These are phyloP conservation scores for Pterocles burchelli DNA, from an alignment of 2,113 vertebrate genomes.

Conservation along the genomic window DNA sequence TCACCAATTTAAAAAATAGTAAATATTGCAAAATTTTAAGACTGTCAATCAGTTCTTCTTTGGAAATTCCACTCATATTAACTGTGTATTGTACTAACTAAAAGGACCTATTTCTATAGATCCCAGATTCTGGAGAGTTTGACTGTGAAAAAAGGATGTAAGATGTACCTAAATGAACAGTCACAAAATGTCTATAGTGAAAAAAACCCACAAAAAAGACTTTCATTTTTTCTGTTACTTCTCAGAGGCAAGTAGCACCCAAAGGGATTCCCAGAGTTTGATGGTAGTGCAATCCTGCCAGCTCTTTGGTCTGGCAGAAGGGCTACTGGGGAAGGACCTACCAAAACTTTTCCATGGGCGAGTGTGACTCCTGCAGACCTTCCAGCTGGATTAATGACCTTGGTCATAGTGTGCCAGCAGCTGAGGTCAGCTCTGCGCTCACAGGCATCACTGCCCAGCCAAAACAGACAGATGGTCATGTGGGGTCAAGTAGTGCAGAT, in stretches of 20 bases:
- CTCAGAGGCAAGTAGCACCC: neutral
- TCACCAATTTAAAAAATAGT: neutral
- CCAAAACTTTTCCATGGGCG: neutral
- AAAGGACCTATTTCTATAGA: neutral
- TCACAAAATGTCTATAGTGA: neutral
- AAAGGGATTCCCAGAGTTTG: neutral
- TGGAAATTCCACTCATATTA: neutral
- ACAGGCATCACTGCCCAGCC: slow-evolving; percentile 21
- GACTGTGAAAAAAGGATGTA: neutral
- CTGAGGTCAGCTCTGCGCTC: neutral
- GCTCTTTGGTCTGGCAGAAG: neutral
- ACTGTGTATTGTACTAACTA: neutral
- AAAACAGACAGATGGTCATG: slow-evolving; percentile 49
- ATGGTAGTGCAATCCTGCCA: neutral
- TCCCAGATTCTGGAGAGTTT: neutral
- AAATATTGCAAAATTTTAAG: neutral
- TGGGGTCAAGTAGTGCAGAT: slow-evolving; percentile 20
- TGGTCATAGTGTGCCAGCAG: neutral
- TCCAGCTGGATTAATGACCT: slow-evolving; percentile 25
- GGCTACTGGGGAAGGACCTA: neutral
- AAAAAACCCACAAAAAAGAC: neutral
- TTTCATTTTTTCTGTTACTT: neutral
- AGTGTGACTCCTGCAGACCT: neutral
- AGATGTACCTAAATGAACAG: neutral
- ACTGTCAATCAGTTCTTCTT: neutral